Base-by-base conservation (phyloP, 2,797 vertebrate species). In the Acestrorhynchus altus region DNA sequence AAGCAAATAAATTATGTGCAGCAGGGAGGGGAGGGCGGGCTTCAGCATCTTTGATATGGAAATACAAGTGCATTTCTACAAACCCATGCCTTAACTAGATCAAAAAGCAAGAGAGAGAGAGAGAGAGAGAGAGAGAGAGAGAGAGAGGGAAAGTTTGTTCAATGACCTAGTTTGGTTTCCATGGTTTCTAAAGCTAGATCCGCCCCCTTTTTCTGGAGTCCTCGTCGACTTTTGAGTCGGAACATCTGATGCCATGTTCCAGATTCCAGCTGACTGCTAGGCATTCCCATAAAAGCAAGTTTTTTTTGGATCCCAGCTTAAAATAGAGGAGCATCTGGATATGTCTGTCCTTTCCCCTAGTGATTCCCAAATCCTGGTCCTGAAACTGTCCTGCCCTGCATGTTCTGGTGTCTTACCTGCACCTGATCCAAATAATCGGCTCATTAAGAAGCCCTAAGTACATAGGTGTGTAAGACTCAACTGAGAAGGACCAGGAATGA, bases 131-230 rank as follows among this genome's bases (percentile, higher is more conserved):
- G 51, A 54, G 51, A 1, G 26, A 59, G 56, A 82, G 76, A 83
- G 85, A 76, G 70, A 64, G 71, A 76, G 74, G 84, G 86, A 51
- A 89, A 90, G 90, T 92, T 92, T 88, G 84, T 89, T 86, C 86
- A 81, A 86, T 94, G 93, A 93, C 93, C 93, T 90, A 92, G 86
- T 93, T 94, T 87, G 89, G 93, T 94, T 94, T 91, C 91, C 91
- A 93, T 93, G 91, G 92, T 93, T 93, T 92, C 92, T 86, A 81
- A 86, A 78, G 79, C 89, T 76, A 84, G 75, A 49, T 68, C 72
- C 74, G 81, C 69, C 66, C 18, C 15, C 8, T 72, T 74, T 46
- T 57, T 51, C 59, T 61, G 57, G 57, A 60, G 24, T 7, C 13
- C 56, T 20, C n/a, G 63, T 35, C 1, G 16, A 71, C 0, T 63